Evolutionary conservation across 2,888 invertebrate species (phyloP).

Genomic region (Eupithecia tripunctaria): DNA sequence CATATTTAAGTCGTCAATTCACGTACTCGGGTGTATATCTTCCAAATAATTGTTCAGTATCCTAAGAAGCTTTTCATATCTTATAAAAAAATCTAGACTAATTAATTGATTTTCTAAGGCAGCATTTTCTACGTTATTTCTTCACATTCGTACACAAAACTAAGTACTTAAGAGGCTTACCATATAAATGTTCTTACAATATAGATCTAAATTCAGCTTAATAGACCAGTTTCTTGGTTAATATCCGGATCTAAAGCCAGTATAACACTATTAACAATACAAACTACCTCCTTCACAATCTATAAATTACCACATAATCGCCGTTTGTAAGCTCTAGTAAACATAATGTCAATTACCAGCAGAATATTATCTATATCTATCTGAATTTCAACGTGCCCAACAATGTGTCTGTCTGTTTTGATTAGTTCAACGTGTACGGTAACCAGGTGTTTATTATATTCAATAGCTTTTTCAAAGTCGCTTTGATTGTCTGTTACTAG

Average conservation of each 20-base stretch:
- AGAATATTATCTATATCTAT: constrained; percentile 45
- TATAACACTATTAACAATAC: constrained; percentile 10
- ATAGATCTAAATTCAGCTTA: neutral
- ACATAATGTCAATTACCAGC: constrained; percentile 47
- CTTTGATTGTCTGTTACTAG: neutral
- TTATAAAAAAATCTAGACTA: neutral
- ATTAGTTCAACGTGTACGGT: neutral
- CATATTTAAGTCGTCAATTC: too few relatives aligned
- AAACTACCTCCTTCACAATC: neutral
- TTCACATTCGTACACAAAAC: neutral
- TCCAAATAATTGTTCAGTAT: too few relatives aligned
- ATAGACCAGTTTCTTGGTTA: neutral
- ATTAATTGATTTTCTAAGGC: neutral
- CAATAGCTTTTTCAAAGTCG: neutral
- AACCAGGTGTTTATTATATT: neutral
- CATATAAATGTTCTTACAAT: neutral
- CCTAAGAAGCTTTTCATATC: neutral
- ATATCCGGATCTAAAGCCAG: neutral
- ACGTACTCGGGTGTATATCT: too few relatives aligned
- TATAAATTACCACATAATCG: constrained; percentile 14
- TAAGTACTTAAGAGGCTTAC: neutral
- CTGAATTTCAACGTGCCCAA: neutral
- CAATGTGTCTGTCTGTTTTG: constrained; percentile 8
- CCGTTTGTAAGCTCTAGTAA: constrained; percentile 34
- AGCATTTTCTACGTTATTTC: neutral